Percentiles rank a stretch among this genome's conserved stretches.
Conservation (phyloP, 2,888 invertebrate species). For the Gandaritis pyraliata region DNA sequence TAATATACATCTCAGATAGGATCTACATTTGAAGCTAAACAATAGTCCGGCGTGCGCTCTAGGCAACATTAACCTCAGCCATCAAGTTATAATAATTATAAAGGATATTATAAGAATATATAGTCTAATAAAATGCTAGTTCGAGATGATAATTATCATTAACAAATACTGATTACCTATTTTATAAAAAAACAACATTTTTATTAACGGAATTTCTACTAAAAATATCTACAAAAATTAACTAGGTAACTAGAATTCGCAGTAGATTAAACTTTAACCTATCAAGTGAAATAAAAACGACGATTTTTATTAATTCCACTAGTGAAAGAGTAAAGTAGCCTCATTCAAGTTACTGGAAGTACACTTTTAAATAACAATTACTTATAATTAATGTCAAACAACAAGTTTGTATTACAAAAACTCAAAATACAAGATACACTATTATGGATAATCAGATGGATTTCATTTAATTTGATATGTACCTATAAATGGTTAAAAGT, state of each 20-base stretch:
- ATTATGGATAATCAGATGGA: constrained; percentile 41
- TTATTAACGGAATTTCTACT: constrained; percentile 20
- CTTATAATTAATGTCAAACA: constrained; percentile 16
- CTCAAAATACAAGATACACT: constrained; percentile 28
- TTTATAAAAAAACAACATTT: constrained; percentile 34
- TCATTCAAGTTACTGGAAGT: constrained; percentile 23
- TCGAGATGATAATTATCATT: constrained; percentile 34
- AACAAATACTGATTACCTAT: constrained; percentile 44
- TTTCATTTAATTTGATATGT: constrained; percentile 63
- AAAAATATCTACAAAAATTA: constrained; percentile 37
- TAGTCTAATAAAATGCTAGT: constrained; percentile 36
- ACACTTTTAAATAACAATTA: constrained; percentile 1
- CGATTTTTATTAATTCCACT: constrained; percentile 9
- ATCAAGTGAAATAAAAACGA: constrained; percentile 6
- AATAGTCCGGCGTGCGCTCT: constrained; percentile 35
- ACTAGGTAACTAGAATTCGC: constrained; percentile 28
- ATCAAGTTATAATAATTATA: constrained; percentile 31
- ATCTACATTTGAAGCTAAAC: constrained; percentile 43
- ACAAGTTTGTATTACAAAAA: constrained; percentile 12
- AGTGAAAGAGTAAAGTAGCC: constrained; percentile 22
- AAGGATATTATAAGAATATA: constrained; percentile 34
- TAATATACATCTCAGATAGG: constrained; percentile 44
- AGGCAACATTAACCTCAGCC: constrained; percentile 42
- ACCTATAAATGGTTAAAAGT: constrained; percentile 45
- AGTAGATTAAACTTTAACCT: constrained; percentile 14